Base-by-base conservation (phyloP, 2,113 vertebrate species). In the Oncorhynchus kisutch region DNA sequence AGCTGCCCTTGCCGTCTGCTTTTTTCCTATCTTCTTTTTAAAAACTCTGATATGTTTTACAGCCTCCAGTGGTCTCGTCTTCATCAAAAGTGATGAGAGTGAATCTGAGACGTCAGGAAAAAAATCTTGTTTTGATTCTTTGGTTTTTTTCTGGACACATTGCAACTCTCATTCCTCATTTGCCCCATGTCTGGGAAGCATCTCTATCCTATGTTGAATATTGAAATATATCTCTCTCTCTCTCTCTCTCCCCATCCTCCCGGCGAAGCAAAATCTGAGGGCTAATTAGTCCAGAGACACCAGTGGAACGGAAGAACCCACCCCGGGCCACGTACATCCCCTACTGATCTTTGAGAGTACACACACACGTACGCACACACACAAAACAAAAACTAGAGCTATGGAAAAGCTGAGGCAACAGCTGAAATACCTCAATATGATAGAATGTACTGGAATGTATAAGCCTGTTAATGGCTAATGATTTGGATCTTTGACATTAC, bases 281-380 rank as follows among this genome's bases (percentile, higher is more conserved):
- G 76, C 84, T 88, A 90, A 90, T 90, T 90, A 86, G 84, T 86
- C 84, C 84, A 76, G 83, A 87, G 81, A 89, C 84, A 77, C 75
- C 80, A 79, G 83, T 80, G 81, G 78, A 70, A 79, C 73, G 76
- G 74, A 83, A 76, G 73, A 81, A 77, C 48, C 69, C 75, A 85
- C 81, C 78, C 70, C 67, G 51, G 84, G 82, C 80, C 87, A 80
- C 70, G 57, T 51, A 78, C 65, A 39, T 60, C 29, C 80, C 75
- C 65, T 76, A 81, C 76, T 87, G 80, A 85, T 81, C 78, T 79
- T 60, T 49, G 24, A 64, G 68, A 82, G 74, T 70, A 87, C 72
- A 31, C 73, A 24, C 60, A 16, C 31, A 45, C 66, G 14, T 25
- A 9, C 57, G 29, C 39, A 49, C 14, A 72, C 14, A 59, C 45